Evolutionary conservation across 2,113 vertebrate species (phyloP).

Genomic region (Lophura nycthemera): DNA sequence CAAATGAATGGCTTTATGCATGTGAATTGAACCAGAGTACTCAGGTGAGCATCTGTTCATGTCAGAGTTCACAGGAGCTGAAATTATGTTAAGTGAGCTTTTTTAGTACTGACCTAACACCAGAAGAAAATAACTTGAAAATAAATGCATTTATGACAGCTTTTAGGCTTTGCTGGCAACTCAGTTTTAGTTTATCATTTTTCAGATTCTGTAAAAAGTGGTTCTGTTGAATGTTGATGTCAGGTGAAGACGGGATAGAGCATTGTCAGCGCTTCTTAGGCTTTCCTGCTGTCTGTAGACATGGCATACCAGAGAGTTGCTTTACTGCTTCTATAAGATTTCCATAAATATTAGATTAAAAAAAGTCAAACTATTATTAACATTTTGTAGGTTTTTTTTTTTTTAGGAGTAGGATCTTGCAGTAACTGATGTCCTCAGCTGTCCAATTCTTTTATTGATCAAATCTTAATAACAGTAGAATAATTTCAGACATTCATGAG

Average conservation of each 20-base stretch:
- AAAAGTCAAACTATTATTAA: neutral
- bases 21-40: neutral
- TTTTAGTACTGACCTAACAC: neutral
- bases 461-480: neutral
- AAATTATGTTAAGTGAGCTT: slow-evolving; percentile 39
- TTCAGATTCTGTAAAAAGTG: neutral
- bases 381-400: too few relatives aligned
- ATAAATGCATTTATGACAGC: neutral
- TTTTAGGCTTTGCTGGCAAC: neutral
- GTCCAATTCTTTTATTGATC: neutral
- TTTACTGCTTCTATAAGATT: neutral
- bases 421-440: neutral
- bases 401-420: neutral
- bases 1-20: neutral
- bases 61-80: slow-evolving; percentile 10
- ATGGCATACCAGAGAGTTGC: too few relatives aligned
- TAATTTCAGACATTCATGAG: neutral
- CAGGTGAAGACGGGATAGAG: neutral
- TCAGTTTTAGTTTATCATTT: neutral
- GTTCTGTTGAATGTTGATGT: neutral
- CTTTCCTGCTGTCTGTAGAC: accelerated
- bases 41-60: neutral
- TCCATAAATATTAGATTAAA: neutral
- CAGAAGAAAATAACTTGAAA: neutral
- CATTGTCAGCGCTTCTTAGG: neutral